A percentile compares a stretch with the other conserved stretches of the same genome.
Evolutionary conservation across 2,888 invertebrate species (phyloP).

Genomic region (Cepaea hortensis): DNA sequence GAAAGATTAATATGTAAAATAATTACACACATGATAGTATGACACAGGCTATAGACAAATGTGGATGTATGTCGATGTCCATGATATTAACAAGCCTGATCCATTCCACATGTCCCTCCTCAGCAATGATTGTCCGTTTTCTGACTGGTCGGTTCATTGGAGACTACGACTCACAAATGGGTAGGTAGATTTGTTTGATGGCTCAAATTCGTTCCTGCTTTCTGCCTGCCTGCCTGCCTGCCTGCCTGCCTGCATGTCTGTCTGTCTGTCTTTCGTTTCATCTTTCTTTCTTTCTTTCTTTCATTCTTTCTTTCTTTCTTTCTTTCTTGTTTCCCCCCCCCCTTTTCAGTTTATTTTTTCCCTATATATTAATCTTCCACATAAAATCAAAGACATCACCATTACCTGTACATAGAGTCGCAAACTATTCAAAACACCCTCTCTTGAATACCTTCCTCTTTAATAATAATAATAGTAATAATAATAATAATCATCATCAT

Average conservation of each 20-base stretch:
- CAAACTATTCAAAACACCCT: too few relatives aligned
- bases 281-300: background rate
- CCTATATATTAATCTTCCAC: background rate
- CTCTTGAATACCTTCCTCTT: too few relatives aligned
- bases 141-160: conserved; percentile 65
- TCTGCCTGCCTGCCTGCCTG: background rate
- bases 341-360: background rate
- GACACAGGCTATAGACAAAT: too few relatives aligned
- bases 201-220: background rate
- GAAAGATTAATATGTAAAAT: too few relatives aligned
- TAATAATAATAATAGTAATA: too few relatives aligned
- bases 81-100: too few relatives aligned
- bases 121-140: conserved; percentile 67
- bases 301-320: background rate
- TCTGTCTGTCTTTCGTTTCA: conserved; percentile 24
- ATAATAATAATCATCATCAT: too few relatives aligned
- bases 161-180: conserved; percentile 66
- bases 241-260: background rate
- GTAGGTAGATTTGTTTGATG: conserved; percentile 51
- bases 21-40: too few relatives aligned
- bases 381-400: too few relatives aligned
- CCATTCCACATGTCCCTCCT: conserved; percentile 28
- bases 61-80: too few relatives aligned
- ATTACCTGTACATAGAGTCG: too few relatives aligned
- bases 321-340: background rate